phyloP scores from a whole-genome alignment of 2,797 vertebrate species.

The Notamacropus eugenii region DNA sequence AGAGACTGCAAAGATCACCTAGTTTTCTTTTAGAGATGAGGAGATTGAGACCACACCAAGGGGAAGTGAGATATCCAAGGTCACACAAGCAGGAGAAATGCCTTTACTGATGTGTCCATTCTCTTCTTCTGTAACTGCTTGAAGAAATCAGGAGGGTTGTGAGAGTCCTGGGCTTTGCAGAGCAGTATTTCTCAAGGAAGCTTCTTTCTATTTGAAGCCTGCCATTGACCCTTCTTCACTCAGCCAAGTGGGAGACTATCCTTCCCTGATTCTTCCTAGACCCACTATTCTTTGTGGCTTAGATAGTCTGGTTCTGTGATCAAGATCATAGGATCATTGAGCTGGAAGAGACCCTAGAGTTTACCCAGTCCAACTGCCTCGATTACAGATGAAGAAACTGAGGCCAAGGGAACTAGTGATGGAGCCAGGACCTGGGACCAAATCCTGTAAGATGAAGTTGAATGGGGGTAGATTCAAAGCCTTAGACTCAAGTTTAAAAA shows the following conservation, averaged over 20 bases:
- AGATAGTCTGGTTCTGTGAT: not conserved
- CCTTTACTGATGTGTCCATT: not conserved
- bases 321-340: not conserved
- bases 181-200: not conserved
- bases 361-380: not conserved
- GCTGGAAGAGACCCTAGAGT: not conserved
- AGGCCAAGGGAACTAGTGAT: not conserved
- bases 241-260: not conserved
- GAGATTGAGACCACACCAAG: not conserved
- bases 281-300: not conserved
- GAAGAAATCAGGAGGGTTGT: not conserved
- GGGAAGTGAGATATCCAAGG: not conserved
- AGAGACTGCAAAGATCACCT: not conserved
- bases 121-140: not conserved
- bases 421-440: not conserved
- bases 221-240: not conserved
- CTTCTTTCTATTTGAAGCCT: not conserved
- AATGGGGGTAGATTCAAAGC: not conserved
- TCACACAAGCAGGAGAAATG: not conserved
- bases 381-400: not conserved
- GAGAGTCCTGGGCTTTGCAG: not conserved
- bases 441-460: not conserved
- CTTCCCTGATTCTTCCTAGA: not conserved
- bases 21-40: not conserved
- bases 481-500: not conserved